phyloP scores from a whole-genome alignment of 1,140 invertebrate species.

The Acromyrmex echinatior region DNA sequence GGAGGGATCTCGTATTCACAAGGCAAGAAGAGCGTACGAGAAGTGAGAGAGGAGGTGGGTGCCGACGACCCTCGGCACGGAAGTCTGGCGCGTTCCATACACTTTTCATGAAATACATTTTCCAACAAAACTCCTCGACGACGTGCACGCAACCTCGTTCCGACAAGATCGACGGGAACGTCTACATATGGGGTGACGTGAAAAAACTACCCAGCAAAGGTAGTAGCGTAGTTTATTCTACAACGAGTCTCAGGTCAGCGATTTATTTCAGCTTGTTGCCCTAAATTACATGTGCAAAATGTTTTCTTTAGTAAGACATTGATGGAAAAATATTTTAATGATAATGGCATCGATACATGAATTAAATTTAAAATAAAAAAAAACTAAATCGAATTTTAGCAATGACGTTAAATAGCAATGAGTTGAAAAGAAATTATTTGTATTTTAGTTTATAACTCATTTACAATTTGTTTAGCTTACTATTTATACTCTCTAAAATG shows the following conservation, averaged over 20 bases:
- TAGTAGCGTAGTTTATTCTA: background rate
- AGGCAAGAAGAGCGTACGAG: background rate
- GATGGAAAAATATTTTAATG: background rate
- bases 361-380: background rate
- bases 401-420: background rate
- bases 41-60: background rate
- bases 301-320: background rate
- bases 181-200: constrained; percentile 15
- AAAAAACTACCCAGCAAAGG: constrained; percentile 6
- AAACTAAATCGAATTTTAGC: constrained; percentile 8
- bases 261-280: background rate
- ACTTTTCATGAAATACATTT: constrained; percentile 75
- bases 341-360: background rate
- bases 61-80: constrained; percentile 50
- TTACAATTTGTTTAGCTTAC: background rate
- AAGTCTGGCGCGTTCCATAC: constrained; percentile 65
- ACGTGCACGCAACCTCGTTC: constrained; percentile 49
- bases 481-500: background rate
- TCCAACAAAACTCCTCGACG: constrained; percentile 73
- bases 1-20: constrained; percentile 38
- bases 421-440: background rate
- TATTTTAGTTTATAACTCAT: background rate
- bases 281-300: background rate
- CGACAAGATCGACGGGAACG: constrained; percentile 44
- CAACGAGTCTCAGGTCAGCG: background rate